These are phyloP conservation scores for Philhelius pedissequus DNA, from an alignment of 2,888 invertebrate genomes.

Conservation along the genomic window DNA sequence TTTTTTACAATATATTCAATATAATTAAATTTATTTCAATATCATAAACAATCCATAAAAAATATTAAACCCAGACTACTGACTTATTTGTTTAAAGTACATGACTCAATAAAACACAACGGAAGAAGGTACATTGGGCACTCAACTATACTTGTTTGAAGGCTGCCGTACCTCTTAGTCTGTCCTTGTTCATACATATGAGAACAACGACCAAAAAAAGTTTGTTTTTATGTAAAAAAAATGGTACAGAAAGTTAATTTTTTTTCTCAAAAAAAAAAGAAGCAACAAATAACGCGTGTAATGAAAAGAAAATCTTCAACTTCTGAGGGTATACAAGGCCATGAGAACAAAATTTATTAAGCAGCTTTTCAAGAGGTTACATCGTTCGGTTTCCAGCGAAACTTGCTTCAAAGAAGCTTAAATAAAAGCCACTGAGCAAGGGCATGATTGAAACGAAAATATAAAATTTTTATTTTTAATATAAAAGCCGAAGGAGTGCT, in stretches of 20 bases:
- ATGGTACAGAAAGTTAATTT: slow-evolving; percentile 36
- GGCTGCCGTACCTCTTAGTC: background rate
- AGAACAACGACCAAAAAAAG: background rate
- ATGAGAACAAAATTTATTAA: slow-evolving; percentile 30
- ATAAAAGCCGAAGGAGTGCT: slow-evolving; percentile 23
- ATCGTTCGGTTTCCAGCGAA: background rate
- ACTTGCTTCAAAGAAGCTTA: slow-evolving; percentile 17
- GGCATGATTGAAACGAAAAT: background rate
- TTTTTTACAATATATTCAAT: no score
- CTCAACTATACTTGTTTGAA: no score
- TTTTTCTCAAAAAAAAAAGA: slow-evolving; percentile 7
- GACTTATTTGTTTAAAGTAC: no score
- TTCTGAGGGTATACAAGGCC: slow-evolving; percentile 17
- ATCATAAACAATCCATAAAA: no score
- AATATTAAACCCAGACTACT: no score
- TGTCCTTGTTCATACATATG: background rate
- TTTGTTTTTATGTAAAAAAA: slow-evolving; percentile 46
- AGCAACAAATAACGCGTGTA: background rate
- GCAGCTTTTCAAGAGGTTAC: slow-evolving; percentile 7
- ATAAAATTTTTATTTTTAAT: slow-evolving; percentile 27
- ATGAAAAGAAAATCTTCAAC: slow-evolving; percentile 47
- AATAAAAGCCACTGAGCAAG: background rate
- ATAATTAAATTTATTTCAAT: no score
- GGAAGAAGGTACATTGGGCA: background rate
- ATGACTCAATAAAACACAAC: no score